phyloP scores from a whole-genome alignment of 1,140 invertebrate species.

The Drosophila lini region DNA sequence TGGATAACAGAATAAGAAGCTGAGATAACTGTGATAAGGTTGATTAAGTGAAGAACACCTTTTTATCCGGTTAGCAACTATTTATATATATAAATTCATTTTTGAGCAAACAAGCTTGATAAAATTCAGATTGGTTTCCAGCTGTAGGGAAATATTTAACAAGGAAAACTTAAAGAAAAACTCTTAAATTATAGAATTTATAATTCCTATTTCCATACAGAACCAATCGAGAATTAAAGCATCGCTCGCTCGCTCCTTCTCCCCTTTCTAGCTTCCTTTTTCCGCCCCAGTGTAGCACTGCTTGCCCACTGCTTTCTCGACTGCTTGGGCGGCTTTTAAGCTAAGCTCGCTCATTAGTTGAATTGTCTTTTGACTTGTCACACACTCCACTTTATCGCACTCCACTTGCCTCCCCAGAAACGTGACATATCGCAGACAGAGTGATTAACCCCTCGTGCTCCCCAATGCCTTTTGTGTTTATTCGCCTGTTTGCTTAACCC shows the following conservation, averaged over 20 bases:
- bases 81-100: too few relatives aligned
- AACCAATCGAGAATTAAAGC: too few relatives aligned
- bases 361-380: conserved; percentile 59
- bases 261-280: neutral
- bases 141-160: too few relatives aligned
- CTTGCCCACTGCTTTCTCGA: conserved; percentile 2
- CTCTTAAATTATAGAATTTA: too few relatives aligned
- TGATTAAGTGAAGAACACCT: neutral
- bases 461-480: conserved; percentile 14
- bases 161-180: too few relatives aligned
- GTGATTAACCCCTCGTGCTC: conserved; percentile 34
- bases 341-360: conserved; percentile 54
- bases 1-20: neutral
- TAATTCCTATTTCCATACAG: too few relatives aligned
- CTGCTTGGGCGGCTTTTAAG: conserved; percentile 17
- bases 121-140: neutral
- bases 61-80: neutral
- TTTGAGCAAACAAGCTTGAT: neutral
- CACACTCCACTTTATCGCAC: conserved; percentile 41
- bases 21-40: neutral
- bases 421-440: conserved; percentile 55
- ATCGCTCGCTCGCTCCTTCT: too few relatives aligned
- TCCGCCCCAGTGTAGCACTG: conserved; percentile 8
- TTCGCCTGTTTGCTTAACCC: conserved; percentile 18
- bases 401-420: conserved; percentile 28